phyloP scores from a whole-genome alignment of 2,888 invertebrate species.

The Trimorus sp. region DNA sequence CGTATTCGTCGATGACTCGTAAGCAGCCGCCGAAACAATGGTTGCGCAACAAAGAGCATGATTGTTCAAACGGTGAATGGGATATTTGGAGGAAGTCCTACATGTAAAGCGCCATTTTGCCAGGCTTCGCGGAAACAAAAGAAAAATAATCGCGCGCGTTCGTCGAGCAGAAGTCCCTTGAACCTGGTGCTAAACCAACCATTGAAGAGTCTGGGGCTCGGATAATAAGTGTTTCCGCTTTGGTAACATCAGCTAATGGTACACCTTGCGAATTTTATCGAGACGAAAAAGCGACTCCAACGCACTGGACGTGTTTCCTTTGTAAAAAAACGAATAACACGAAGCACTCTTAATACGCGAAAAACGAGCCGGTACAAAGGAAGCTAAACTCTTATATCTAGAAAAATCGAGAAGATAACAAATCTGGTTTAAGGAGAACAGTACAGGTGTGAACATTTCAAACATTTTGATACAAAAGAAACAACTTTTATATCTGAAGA shows the following conservation, averaged over 20 bases:
- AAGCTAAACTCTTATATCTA: no score
- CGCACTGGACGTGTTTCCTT: no score
- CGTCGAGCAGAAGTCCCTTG: conserved; percentile 70
- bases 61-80: conserved; percentile 44
- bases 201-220: conserved; percentile 67
- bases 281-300: background rate
- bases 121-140: conserved; percentile 57
- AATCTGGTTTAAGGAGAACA: no score
- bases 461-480: no score
- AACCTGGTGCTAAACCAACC: conserved; percentile 75
- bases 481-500: no score
- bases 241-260: conserved; percentile 47
- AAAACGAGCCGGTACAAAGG: no score
- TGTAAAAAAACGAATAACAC: background rate
- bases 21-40: conserved; percentile 33
- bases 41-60: conserved; percentile 42
- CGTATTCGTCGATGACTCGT: conserved; percentile 36
- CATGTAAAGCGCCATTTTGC: conserved; percentile 47
- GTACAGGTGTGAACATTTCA: no score
- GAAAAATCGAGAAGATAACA: no score
- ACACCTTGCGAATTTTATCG: conserved; percentile 20
- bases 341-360: background rate
- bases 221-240: conserved; percentile 72
- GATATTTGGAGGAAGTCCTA: conserved; percentile 57
- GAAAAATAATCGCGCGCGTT: conserved; percentile 51